Conservation (phyloP, 2,888 invertebrate species). For the Parasteatoda lunata region DNA sequence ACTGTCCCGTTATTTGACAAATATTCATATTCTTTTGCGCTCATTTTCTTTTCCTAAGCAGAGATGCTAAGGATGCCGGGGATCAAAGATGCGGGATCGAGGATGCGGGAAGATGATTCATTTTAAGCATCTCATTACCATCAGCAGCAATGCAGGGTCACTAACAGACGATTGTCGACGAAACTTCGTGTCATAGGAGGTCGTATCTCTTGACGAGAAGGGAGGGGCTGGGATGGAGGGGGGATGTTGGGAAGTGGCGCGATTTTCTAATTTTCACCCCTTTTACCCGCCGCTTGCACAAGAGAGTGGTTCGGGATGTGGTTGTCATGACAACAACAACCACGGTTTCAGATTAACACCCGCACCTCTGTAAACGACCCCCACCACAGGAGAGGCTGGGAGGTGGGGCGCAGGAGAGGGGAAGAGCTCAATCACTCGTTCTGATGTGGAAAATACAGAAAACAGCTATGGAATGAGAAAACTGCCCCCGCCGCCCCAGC, state of each 20-base stretch:
- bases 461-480: neutral
- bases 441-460: neutral
- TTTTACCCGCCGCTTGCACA: neutral
- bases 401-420: neutral
- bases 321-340: slow-evolving; percentile 32
- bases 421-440: slow-evolving; percentile 22
- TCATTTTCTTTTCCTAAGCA: too few species aligned
- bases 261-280: slow-evolving; percentile 5
- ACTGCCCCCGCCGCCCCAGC: neutral
- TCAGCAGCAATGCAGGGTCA: neutral
- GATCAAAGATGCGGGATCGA: too few species aligned
- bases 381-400: neutral
- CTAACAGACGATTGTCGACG: neutral
- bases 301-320: neutral
- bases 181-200: neutral
- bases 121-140: neutral
- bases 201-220: neutral
- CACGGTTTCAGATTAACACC: slow-evolving; percentile 47
- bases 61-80: too few species aligned
- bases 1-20: too few species aligned
- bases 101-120: neutral
- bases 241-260: neutral
- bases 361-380: slow-evolving; percentile 2
- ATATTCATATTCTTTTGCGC: too few species aligned
- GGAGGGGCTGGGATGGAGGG: neutral